Conservation (phyloP, 2,113 vertebrate species). For the Varanus salvator region DNA sequence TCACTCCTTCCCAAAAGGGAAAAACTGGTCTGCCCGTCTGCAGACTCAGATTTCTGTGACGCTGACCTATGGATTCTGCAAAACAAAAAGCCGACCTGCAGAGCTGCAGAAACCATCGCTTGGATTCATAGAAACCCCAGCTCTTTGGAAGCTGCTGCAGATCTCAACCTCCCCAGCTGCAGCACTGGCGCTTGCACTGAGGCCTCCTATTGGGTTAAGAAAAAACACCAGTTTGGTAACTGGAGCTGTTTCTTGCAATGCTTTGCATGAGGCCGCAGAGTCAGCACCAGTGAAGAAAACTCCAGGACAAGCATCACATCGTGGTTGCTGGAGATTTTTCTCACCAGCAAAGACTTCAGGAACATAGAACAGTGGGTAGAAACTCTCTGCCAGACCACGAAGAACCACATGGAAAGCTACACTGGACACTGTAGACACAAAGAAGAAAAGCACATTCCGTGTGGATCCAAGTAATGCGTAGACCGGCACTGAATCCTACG, state of each 20-base stretch:
- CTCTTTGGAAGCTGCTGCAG: too few relatives aligned
- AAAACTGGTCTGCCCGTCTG: too few relatives aligned
- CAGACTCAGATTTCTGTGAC: too few relatives aligned
- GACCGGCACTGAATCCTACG: not conserved
- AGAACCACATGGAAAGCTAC: not conserved
- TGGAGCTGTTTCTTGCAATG: not conserved
- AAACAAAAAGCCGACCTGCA: too few relatives aligned
- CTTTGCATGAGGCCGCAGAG: not conserved
- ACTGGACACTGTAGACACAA: not conserved
- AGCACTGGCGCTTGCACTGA: not conserved
- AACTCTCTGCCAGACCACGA: not conserved
- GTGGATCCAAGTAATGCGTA: not conserved
- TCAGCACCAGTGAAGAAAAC: not conserved
- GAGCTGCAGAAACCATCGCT: too few relatives aligned
- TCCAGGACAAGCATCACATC: not conserved
- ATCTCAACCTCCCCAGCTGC: too few relatives aligned
- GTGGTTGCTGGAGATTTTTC: not conserved
- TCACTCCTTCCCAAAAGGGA: too few relatives aligned
- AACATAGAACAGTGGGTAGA: not conserved
- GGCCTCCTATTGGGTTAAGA: not conserved
- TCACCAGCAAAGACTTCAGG: not conserved
- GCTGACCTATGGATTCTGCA: too few relatives aligned
- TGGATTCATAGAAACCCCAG: too few relatives aligned
- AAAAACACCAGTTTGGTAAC: not conserved
- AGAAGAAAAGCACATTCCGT: not conserved